These are phyloP conservation scores for Bruchidius siliquastri DNA, from an alignment of 2,888 invertebrate species.

Conservation along the genomic window DNA sequence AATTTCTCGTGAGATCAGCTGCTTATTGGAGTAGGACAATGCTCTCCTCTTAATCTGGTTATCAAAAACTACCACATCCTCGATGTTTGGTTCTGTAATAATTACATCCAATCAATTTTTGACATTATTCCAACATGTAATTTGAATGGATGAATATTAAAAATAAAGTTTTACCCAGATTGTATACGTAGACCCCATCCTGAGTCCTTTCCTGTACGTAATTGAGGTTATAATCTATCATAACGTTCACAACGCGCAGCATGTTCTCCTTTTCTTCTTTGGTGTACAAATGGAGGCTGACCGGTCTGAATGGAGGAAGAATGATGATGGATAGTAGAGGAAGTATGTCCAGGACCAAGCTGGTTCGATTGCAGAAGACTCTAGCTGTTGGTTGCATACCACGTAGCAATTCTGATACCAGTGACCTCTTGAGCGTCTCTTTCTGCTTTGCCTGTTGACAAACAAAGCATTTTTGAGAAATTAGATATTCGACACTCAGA, in stretches of 20 bases:
- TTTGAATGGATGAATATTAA: too few species aligned
- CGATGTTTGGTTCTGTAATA: slow-evolving; percentile 72
- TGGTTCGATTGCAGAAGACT: slow-evolving; percentile 44
- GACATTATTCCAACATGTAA: too few species aligned
- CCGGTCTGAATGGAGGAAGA: slow-evolving; percentile 70
- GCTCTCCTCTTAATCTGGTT: slow-evolving; percentile 29
- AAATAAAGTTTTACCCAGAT: slow-evolving; percentile 34
- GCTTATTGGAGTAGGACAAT: slow-evolving; percentile 66
- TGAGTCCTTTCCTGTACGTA: slow-evolving; percentile 73
- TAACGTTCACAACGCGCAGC: slow-evolving; percentile 66
- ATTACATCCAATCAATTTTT: slow-evolving; percentile 12
- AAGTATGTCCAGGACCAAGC: slow-evolving; percentile 64
- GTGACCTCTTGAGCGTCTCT: slow-evolving; percentile 49
- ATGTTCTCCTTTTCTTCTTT: slow-evolving; percentile 67
- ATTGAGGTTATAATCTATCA: slow-evolving; percentile 85
- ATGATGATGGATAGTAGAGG: slow-evolving; percentile 69
- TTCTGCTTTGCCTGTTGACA: slow-evolving; percentile 55
- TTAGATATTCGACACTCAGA: too few species aligned
- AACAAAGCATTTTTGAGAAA: slow-evolving; percentile 20
- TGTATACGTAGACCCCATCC: slow-evolving; percentile 73
- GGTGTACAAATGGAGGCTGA: slow-evolving; percentile 67
- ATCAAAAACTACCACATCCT: slow-evolving; percentile 56
- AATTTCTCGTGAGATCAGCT: slow-evolving; percentile 77
- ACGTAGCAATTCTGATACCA: slow-evolving; percentile 56
- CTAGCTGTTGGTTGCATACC: slow-evolving; percentile 58